phyloP scores from a whole-genome alignment of 2,888 invertebrate genomes.

The Galerucella calmariensis region DNA sequence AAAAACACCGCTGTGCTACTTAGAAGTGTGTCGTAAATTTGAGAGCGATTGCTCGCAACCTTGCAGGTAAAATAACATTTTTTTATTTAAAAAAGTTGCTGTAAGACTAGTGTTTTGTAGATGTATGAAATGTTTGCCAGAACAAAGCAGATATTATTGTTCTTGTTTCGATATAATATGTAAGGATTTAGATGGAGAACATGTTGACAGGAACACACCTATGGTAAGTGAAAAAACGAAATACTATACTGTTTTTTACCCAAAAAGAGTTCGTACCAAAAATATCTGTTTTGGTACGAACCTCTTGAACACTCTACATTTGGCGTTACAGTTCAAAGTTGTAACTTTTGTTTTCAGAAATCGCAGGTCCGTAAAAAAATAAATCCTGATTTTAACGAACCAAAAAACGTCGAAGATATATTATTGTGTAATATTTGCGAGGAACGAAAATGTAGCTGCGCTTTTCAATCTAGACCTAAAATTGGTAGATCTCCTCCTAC shows the following conservation, averaged over 20 bases:
- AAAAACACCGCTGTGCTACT: slow-evolving; percentile 46
- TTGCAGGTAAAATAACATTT: slow-evolving; percentile 32
- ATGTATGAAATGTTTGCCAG: slow-evolving; percentile 47
- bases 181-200: slow-evolving; percentile 42
- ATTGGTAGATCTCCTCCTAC: slow-evolving; percentile 48
- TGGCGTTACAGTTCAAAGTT: neutral
- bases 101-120: slow-evolving; percentile 19
- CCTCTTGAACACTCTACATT: too few species aligned
- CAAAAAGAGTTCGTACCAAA: neutral
- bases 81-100: too few species aligned
- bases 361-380: neutral
- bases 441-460: slow-evolving; percentile 49
- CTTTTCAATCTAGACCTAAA: slow-evolving; percentile 52
- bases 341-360: neutral
- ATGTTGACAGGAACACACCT: neutral
- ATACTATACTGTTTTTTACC: neutral
- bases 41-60: slow-evolving; percentile 31
- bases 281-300: too few species aligned
- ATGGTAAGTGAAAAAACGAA: slow-evolving; percentile 28
- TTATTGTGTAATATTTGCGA: slow-evolving; percentile 44
- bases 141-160: slow-evolving; percentile 49
- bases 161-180: slow-evolving; percentile 50
- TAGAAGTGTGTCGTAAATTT: slow-evolving; percentile 47
- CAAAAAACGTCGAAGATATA: slow-evolving; percentile 6
- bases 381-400: neutral